Evolutionary conservation across 2,113 vertebrate species (phyloP).

Genomic region (Hippocampus comes): DNA sequence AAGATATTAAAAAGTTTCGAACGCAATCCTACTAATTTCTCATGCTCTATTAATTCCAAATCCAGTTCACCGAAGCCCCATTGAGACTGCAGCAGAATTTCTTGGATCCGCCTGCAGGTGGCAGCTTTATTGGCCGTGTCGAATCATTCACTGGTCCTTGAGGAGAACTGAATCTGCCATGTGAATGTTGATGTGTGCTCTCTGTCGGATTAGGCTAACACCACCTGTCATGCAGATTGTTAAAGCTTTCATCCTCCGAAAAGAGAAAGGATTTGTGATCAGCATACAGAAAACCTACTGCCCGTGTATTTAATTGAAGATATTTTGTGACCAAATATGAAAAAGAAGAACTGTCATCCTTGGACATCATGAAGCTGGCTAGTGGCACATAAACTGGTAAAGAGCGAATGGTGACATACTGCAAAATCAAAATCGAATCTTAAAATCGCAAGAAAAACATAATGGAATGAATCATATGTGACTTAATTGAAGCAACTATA

Average conservation of each 20-base stretch:
- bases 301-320: background rate
- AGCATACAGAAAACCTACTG: background rate
- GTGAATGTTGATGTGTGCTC: background rate
- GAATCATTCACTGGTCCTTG: background rate
- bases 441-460: no score
- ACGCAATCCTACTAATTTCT: slow-evolving; percentile 19
- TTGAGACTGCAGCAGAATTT: slow-evolving; percentile 16
- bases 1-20: slow-evolving; percentile 25
- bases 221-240: background rate
- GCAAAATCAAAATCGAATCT: no score
- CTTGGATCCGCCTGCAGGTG: slow-evolving; percentile 4
- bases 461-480: background rate
- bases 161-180: background rate
- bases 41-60: slow-evolving; percentile 25
- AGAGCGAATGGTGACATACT: background rate
- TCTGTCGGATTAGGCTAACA: background rate
- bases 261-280: background rate
- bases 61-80: slow-evolving; percentile 2
- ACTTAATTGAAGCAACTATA: background rate
- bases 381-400: background rate
- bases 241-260: background rate
- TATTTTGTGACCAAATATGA: background rate
- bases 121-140: background rate
- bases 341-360: background rate
- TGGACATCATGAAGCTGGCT: background rate